Base-by-base conservation (phyloP, 2,113 vertebrate species). In the Tetrao urogallus region DNA sequence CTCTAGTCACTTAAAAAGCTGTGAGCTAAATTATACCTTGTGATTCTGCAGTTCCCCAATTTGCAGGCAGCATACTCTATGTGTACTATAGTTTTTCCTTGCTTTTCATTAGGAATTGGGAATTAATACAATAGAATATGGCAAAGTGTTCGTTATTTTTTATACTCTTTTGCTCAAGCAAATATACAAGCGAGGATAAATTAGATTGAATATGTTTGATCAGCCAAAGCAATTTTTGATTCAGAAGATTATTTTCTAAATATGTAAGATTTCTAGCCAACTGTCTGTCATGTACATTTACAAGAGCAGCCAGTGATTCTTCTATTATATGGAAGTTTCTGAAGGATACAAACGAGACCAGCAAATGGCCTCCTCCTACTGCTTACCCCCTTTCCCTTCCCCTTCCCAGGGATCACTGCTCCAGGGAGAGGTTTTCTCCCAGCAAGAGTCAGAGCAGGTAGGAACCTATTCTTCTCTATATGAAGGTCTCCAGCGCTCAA, bases 351-450 rank as follows among this genome's bases (percentile, higher is more conserved):
- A 52, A 69, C 32, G 78, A 13, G 47, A 58, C 18, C 22, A 82
- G 81, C 40, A 61, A 61, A 56, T 65, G 25, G 18, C 38, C 73
- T 40, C 28, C 10, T 85, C 16, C 54, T 64, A 11, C 36, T 84
- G 27, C 61, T 84, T 54, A 20, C 2, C 74, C n/a, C 2, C 4
- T 42, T 2, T 66, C 28, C 2, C 6, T 42, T 43, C 1, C 1
- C 19, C 20, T 76, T 82, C 24, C 66, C 58, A 6, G 8, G 48
- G n/a, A n/a, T 60, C 57, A 24, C 61, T 67, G 0, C 63, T 81
- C 19, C 61, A 71, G 64, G 40, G 38, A 64, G 22, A 67, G 5
- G 21, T 80, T 79, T 91, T 32, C 21, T 85, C 20, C 66, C 40
- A 66, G 43, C 11, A 6, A 10, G 38, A 45, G 17, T 57, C 52